These are phyloP conservation scores for Tautogolabrus adspersus DNA, from an alignment of 2,113 vertebrate species.

Conservation along the genomic window DNA sequence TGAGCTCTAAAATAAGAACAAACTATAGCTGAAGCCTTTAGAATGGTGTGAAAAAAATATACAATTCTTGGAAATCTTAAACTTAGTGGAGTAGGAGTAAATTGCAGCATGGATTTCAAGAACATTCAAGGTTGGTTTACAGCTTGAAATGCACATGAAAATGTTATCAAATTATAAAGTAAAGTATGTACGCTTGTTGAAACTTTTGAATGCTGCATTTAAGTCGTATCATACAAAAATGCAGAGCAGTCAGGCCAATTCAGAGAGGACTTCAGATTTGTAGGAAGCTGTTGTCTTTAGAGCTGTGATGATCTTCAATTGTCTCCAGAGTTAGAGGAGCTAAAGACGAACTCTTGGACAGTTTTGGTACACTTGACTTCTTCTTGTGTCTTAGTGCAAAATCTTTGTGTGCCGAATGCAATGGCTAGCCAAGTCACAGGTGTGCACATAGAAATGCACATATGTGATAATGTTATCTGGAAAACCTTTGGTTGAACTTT, in stretches of 20 bases:
- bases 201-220: not conserved
- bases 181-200: not conserved
- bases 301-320: not conserved
- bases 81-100: too few species aligned
- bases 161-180: too few species aligned
- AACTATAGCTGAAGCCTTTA: too few species aligned
- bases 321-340: not conserved
- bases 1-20: too few species aligned
- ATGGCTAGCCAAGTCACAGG: constrained; percentile 16
- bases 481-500: constrained; percentile 67
- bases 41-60: too few species aligned
- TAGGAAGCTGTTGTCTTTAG: not conserved
- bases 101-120: too few species aligned
- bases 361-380: not conserved
- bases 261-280: not conserved
- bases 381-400: not conserved
- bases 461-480: constrained; percentile 59
- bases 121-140: too few species aligned
- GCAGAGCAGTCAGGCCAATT: not conserved
- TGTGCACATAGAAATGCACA: constrained; percentile 29
- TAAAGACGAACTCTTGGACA: not conserved
- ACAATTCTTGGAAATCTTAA: too few species aligned
- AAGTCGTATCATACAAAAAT: not conserved
- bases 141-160: not conserved
- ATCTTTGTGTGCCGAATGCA: not conserved